phyloP scores from a whole-genome alignment of 2,888 invertebrate species.

The Aleiodes alternator region DNA sequence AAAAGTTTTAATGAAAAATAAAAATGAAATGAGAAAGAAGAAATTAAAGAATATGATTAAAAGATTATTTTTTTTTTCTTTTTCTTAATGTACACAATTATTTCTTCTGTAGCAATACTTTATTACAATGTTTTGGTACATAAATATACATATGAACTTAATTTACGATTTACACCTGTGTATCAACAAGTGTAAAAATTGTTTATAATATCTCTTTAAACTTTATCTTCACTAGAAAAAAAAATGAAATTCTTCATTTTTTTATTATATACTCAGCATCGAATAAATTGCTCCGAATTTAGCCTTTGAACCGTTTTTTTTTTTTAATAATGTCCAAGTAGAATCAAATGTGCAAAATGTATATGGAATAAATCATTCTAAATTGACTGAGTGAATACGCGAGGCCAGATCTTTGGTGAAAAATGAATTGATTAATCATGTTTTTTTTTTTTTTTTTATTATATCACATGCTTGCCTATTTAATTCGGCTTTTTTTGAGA shows the following conservation, averaged over 20 bases:
- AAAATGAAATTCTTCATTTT: neutral
- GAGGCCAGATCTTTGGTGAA: constrained; percentile 43
- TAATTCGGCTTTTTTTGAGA: constrained; percentile 20
- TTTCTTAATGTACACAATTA: constrained; percentile 38
- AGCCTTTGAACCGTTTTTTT: neutral
- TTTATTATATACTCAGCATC: neutral
- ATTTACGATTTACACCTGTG: constrained; percentile 57
- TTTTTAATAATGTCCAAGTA: neutral
- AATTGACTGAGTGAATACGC: constrained; percentile 17
- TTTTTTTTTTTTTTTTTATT: constrained; percentile 18
- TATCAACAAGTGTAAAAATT: constrained; percentile 38
- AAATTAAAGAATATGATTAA: constrained; percentile 34
- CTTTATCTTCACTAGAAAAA: constrained; percentile 41
- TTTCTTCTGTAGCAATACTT: constrained; percentile 70
- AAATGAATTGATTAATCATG: constrained; percentile 40
- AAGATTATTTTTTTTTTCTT: too few species aligned
- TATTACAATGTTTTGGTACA: constrained; percentile 74
- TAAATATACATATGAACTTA: constrained; percentile 72
- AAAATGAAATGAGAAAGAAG: constrained; percentile 40
- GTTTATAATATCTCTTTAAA: constrained; percentile 33
- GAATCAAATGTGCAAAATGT: constrained; percentile 29
- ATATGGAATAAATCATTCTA: constrained; percentile 25
- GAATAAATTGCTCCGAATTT: constrained; percentile 15
- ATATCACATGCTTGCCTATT: constrained; percentile 13
- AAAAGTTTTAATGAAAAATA: constrained; percentile 58